A percentile compares a stretch with the other conserved stretches of the same genome.
These are phyloP conservation scores for Sisor rabdophorus DNA, from an alignment of 2,113 vertebrate species.

Conservation along the genomic window DNA sequence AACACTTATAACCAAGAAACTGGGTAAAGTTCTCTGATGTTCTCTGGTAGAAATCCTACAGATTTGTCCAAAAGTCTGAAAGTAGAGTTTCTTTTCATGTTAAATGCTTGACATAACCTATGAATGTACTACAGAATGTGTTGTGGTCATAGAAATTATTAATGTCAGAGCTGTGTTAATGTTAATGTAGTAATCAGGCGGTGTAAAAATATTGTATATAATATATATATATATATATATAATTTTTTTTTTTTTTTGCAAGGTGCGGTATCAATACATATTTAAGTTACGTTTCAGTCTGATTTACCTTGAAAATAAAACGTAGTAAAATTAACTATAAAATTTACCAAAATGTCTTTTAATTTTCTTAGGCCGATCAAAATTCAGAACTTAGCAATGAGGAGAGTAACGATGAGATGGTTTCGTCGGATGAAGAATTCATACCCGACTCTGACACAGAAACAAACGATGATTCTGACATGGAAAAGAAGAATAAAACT, in stretches of 20 bases:
- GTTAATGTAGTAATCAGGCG: too few relatives aligned
- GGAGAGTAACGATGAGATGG: not conserved
- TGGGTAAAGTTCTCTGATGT: not conserved
- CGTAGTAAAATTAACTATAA: too few relatives aligned
- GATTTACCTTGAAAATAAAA: too few relatives aligned
- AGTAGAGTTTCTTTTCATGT: not conserved
- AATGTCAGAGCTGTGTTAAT: not conserved
- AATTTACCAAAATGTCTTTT: too few relatives aligned
- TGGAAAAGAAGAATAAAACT: not conserved
- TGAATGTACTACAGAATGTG: not conserved
- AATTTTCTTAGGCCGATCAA: constrained; percentile 7
- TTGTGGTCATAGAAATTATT: not conserved
- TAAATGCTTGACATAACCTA: not conserved
- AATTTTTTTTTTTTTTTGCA: too few relatives aligned
- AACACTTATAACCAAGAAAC: not conserved
- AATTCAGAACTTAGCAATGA: not conserved
- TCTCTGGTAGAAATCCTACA: not conserved
- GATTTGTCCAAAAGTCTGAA: not conserved
- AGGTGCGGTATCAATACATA: too few relatives aligned
- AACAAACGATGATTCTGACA: not conserved
- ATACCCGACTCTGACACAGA: constrained; percentile 10
- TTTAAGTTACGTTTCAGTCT: too few relatives aligned
- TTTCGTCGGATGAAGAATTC: constrained; percentile 19
- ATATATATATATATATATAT: too few relatives aligned
- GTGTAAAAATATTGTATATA: too few relatives aligned